phyloP scores from a whole-genome alignment of 2,113 vertebrate genomes.

The Odontophorus gujanensis region DNA sequence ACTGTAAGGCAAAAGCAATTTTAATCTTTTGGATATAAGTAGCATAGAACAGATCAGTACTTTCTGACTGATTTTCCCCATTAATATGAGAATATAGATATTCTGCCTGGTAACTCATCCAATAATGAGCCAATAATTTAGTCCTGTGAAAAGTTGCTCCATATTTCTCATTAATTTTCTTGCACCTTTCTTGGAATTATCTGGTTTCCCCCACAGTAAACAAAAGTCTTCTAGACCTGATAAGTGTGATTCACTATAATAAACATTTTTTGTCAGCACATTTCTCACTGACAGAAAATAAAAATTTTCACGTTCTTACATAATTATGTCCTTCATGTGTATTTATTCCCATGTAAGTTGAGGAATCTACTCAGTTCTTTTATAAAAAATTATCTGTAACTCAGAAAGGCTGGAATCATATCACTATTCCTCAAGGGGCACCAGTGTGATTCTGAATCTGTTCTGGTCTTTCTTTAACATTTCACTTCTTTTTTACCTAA shows the following conservation, averaged over 20 bases:
- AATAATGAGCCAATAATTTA: not conserved
- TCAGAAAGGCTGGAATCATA: not conserved
- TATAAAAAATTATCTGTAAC: not conserved
- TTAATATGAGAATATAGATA: not conserved
- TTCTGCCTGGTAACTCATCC: not conserved
- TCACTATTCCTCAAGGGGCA: not conserved
- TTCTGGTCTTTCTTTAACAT: not conserved
- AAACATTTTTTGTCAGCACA: not conserved
- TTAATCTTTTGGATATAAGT: not conserved
- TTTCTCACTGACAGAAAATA: not conserved
- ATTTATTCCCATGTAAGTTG: not conserved
- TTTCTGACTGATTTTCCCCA: not conserved
- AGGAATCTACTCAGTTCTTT: not conserved
- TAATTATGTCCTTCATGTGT: not conserved
- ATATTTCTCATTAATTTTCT: not conserved
- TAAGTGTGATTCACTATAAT: not conserved
- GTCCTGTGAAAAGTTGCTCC: not conserved
- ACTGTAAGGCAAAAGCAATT: not conserved
- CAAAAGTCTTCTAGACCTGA: not conserved
- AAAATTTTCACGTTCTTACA: not conserved
- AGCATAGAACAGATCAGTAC: not conserved
- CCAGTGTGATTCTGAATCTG: not conserved
- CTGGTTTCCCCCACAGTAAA: not conserved
- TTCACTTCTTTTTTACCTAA: not conserved
- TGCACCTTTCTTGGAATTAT: not conserved